Conservation (phyloP, 2,888 invertebrate genomes). For the Danaus chrysippus region DNA sequence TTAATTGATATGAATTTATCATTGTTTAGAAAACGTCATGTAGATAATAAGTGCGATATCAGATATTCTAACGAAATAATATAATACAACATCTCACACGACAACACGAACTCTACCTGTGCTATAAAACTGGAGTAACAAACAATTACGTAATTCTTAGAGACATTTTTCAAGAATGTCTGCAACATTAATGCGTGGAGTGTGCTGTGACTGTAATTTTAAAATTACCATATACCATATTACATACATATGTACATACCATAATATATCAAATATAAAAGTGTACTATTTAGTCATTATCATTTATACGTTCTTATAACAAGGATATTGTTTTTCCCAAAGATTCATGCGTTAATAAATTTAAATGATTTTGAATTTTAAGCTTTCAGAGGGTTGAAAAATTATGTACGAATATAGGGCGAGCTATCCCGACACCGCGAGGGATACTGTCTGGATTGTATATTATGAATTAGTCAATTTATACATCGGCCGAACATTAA, state of each 20-base stretch:
- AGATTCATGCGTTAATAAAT: no score
- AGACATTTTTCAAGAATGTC: constrained; percentile 36
- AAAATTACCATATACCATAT: no score
- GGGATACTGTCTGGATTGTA: constrained; percentile 53
- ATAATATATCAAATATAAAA: no score
- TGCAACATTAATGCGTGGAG: constrained; percentile 17
- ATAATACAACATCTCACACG: constrained; percentile 27
- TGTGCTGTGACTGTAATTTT: no score
- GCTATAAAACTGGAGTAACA: constrained; percentile 38
- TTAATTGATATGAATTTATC: no score
- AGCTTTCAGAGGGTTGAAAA: background rate
- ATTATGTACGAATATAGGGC: background rate
- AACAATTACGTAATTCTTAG: constrained; percentile 40
- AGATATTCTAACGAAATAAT: constrained; percentile 10
- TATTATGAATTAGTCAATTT: constrained; percentile 67
- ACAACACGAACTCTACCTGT: constrained; percentile 36
- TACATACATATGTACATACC: no score
- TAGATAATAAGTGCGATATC: no score
- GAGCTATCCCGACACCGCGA: constrained; percentile 23
- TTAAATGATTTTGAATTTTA: background rate
- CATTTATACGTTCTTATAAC: no score
- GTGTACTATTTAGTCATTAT: no score
- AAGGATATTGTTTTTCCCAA: no score
- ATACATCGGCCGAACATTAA: constrained; percentile 42
- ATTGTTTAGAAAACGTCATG: no score